Evolutionary conservation across 2,797 vertebrate genomes (phyloP).

Genomic region (Alectoris magna): DNA sequence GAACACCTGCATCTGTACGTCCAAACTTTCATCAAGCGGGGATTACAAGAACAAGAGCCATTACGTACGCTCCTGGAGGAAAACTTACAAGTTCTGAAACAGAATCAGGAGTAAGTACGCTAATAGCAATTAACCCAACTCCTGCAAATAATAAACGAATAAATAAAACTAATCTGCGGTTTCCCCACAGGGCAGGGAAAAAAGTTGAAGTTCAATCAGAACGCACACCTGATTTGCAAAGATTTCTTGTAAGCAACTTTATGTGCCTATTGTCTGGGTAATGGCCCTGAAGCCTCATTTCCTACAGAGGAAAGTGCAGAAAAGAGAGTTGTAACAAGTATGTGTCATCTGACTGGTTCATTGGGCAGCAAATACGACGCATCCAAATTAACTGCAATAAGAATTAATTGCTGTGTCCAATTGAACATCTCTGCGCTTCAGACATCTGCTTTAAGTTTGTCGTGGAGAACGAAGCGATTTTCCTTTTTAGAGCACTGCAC

Average conservation of each 20-base stretch:
- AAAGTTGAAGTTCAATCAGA: conserved; percentile 38
- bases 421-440: conserved; percentile 54
- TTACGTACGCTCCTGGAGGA: conserved; percentile 48
- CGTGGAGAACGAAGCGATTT: background rate
- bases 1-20: conserved; percentile 76
- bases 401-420: conserved; percentile 12
- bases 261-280: conserved; percentile 42
- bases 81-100: conserved; percentile 25
- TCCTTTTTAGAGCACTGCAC: background rate
- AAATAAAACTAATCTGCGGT: conserved; percentile 1
- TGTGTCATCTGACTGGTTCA: background rate
- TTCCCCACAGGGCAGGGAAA: conserved; percentile 58
- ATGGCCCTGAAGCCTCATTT: conserved; percentile 60
- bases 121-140: conserved; percentile 35
- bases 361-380: background rate
- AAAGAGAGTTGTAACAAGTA: background rate
- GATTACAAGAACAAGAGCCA: conserved; percentile 66
- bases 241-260: conserved; percentile 47
- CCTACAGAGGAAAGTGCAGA: background rate
- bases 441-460: conserved; percentile 40
- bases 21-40: conserved; percentile 70
- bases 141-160: conserved; percentile 23
- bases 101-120: conserved; percentile 12
- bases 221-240: conserved; percentile 21
- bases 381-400: conserved; percentile 20